These are phyloP conservation scores for Nansenia antarctica DNA, from an alignment of 2,113 vertebrate genomes.

Conservation along the genomic window DNA sequence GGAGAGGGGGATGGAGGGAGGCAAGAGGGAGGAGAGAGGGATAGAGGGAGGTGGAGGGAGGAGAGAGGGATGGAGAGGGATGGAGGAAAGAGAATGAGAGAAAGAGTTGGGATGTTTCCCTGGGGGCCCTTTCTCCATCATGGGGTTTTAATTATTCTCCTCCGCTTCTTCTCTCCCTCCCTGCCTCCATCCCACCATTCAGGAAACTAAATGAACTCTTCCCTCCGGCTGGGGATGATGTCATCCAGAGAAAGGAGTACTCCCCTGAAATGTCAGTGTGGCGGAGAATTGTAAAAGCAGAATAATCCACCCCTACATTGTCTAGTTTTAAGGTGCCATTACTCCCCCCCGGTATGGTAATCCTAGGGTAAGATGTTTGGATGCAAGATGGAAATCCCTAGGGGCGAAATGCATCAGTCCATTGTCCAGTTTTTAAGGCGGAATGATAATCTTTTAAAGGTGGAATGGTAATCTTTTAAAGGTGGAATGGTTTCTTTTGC, in stretches of 20 bases:
- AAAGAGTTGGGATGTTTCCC: conserved; percentile 27
- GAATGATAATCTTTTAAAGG: conserved; percentile 60
- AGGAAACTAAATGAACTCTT: conserved; percentile 10
- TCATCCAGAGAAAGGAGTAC: conserved; percentile 5
- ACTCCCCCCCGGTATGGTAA: conserved; percentile 43
- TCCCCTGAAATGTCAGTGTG: not conserved
- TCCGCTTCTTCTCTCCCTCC: conserved; percentile 20
- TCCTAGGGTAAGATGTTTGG: not conserved
- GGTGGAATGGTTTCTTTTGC: conserved; percentile 31
- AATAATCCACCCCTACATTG: not conserved
- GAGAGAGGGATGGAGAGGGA: not conserved
- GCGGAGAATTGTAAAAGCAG: not conserved
- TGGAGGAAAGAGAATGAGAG: conserved; percentile 24
- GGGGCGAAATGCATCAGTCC: conserved; percentile 2
- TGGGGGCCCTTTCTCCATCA: conserved; percentile 47
- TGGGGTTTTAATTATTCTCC: conserved; percentile 56
- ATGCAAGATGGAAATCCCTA: conserved; percentile 21
- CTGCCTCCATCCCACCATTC: not conserved
- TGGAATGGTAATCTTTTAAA: conserved; percentile 20
- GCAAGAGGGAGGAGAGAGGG: not conserved
- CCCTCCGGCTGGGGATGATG: conserved; percentile 9
- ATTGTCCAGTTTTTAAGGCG: conserved; percentile 38
- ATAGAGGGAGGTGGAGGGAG: not conserved
- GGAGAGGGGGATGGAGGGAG: too few relatives aligned
- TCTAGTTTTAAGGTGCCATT: conserved; percentile 4